Evolutionary conservation across 2,797 vertebrate genomes (phyloP), one percentile per base, ranked within the genome.

Genomic region (Myotis findleyi): DNA sequence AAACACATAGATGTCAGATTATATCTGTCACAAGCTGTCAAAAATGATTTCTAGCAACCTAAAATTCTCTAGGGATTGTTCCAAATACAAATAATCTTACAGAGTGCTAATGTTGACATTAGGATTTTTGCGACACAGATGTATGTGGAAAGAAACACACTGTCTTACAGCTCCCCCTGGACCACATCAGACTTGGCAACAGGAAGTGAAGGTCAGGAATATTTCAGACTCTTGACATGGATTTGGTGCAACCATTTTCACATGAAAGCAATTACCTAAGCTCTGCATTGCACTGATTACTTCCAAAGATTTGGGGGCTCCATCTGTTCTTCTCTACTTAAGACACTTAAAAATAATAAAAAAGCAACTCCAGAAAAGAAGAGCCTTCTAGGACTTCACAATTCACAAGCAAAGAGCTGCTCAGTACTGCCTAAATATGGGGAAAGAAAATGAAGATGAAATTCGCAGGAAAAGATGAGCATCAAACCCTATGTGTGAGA

Each of bases 1-100:
- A 92, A 96, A 88, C 41, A 92, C 51, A 96, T 17, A 95, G 86
- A 93, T 89, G 85, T 93, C 93, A 96, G 86, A 95, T 90, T 87
- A 64, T 51, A 95, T 93, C 76, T 75, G 41, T 95, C 93, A 92
- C 36, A 91, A 96, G 8, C 44, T 96, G 95, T 96, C 93, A 93
- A 86, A 93, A 97, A 95, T 82, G 23, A 84, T 94, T 96, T 88
- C 62, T 87, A 44, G 94, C 18, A 30, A 87, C 53, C 71, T 84
- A 66, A 88, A 93, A 84, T 95, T 89, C 44, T 93, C 68, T 27
- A 90, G 38, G 47, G 91, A 93, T 87, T 75, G 68, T 83, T 89
- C 53, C 62, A 80, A 94, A 95, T 87, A 68, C 83, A 86, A 17
- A 36, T 44, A 87, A 85, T 73, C 76, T 96, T 93, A 64, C 44